These are phyloP conservation scores for Oligia latruncula DNA, from an alignment of 2,888 invertebrate species.

Conservation along the genomic window DNA sequence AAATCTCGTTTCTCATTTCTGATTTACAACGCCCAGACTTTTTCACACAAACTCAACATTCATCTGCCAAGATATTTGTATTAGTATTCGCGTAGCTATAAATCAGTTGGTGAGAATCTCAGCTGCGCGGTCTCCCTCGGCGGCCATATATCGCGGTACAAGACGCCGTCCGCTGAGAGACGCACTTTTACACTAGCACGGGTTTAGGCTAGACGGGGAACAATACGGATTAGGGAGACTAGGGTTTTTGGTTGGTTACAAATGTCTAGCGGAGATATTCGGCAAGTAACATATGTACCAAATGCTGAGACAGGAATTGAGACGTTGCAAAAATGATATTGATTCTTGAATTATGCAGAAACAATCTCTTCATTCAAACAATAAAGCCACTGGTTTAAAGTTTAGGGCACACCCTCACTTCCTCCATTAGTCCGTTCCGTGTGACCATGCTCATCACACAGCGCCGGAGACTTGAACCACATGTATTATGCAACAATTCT, in stretches of 20 bases:
- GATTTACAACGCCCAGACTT: conserved; percentile 33
- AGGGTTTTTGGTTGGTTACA: conserved; percentile 23
- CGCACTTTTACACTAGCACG: conserved; percentile 68
- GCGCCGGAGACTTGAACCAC: conserved; percentile 15
- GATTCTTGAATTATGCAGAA: background rate
- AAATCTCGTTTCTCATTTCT: background rate
- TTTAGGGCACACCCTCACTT: background rate
- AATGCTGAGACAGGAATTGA: background rate
- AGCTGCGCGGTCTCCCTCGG: conserved; percentile 84
- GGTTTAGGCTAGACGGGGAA: conserved; percentile 55
- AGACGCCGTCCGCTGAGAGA: conserved; percentile 77
- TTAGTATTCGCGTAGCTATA: conserved; percentile 85
- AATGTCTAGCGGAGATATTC: conserved; percentile 7
- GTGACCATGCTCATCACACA: conserved; percentile 28
- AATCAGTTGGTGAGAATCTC: conserved; percentile 87
- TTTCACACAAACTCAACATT: conserved; percentile 49
- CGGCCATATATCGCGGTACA: conserved; percentile 87
- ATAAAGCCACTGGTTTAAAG: background rate
- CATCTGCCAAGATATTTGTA: conserved; percentile 54
- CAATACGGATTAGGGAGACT: conserved; percentile 48
- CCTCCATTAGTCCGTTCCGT: background rate
- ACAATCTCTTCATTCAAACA: background rate
- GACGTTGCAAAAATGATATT: background rate
- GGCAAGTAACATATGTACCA: background rate
- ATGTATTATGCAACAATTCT: conserved; percentile 60